Evolutionary conservation across 2,888 invertebrate genomes (phyloP).

Genomic region (Lottia gigantea): DNA sequence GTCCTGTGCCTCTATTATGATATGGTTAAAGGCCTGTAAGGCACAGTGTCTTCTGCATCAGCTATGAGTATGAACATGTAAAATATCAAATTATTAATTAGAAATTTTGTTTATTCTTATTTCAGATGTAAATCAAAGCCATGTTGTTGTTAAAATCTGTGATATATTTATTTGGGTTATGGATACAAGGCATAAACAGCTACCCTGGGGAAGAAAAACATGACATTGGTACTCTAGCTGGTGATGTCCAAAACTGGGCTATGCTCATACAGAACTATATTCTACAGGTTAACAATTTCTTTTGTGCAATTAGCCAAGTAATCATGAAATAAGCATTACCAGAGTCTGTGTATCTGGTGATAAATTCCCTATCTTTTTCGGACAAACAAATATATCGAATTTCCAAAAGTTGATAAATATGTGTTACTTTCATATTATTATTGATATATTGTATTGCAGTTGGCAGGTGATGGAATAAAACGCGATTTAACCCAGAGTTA

Average conservation of each 20-base stretch:
- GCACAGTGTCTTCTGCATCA: too few relatives aligned
- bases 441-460: conserved; percentile 41
- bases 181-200: background rate
- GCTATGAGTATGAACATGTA: too few relatives aligned
- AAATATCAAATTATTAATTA: too few relatives aligned
- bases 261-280: conserved; percentile 69
- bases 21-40: too few relatives aligned
- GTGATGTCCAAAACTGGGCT: conserved; percentile 70
- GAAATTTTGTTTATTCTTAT: background rate
- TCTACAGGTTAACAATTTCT: conserved; percentile 57
- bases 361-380: too few relatives aligned
- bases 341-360: too few relatives aligned
- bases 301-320: too few relatives aligned
- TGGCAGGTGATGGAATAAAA: conserved; percentile 68
- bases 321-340: too few relatives aligned
- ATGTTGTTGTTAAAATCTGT: background rate
- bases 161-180: conserved; percentile 7
- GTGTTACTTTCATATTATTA: too few relatives aligned
- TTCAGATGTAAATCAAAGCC: background rate
- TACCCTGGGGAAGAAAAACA: conserved; percentile 56
- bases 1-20: too few relatives aligned
- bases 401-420: too few relatives aligned
- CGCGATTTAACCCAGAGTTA: conserved; percentile 65
- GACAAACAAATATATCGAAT: too few relatives aligned
- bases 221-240: conserved; percentile 60